Base-by-base conservation (phyloP, 2,113 vertebrate species). In the Corythornis madagascariensis region DNA sequence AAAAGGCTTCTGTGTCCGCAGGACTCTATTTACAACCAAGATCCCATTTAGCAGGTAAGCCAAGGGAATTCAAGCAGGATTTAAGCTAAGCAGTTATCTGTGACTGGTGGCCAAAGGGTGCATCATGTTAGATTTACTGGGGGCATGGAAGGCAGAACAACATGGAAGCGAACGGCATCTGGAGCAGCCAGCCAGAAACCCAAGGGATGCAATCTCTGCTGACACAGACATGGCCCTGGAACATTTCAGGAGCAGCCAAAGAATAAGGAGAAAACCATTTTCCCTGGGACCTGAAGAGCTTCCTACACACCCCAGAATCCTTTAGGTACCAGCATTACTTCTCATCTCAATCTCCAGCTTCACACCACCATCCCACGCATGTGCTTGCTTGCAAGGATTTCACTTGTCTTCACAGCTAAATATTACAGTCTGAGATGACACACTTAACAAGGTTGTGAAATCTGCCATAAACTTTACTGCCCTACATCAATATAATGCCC, bases 11-110 rank as follows among this genome's bases (percentile, higher is more conserved):
- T 7, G 15, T 85, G 84, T 83, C 94, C 26, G 17, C 69, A 79
- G 87, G 90, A 90, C 84, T 89, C 91, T 86, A 92, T 97, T 94
- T 96, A 94, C 91, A 92, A 90, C 72, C 0, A 0, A 95, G 95
- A 95, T 96, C 83, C 92, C 92, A 90, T 96, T 97, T 93, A 91
- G 87, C 67, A 96, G 96, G 96, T 95, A 97, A 97, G 92, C 75
- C 42, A 16, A 74, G 63, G 61, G 90, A 95, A 95, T 76, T 95
- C 67, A 64, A 85, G 89, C 74, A 90, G 96, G 93, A 91, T 95
- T 96, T 96, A 96, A 92, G 93, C 95, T 95, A 83, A 95, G 95
- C 92, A 87, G 90, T 90, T 97, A 94, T 96, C 94, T 96, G 92
- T 96, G 91, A 83, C 92, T 66, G 8, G 92, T 18, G 72, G 93